Evolutionary conservation across 1,140 invertebrate genomes (phyloP), one percentile per base, ranked within the genome.

Genomic region (Carposina sasakii): DNA sequence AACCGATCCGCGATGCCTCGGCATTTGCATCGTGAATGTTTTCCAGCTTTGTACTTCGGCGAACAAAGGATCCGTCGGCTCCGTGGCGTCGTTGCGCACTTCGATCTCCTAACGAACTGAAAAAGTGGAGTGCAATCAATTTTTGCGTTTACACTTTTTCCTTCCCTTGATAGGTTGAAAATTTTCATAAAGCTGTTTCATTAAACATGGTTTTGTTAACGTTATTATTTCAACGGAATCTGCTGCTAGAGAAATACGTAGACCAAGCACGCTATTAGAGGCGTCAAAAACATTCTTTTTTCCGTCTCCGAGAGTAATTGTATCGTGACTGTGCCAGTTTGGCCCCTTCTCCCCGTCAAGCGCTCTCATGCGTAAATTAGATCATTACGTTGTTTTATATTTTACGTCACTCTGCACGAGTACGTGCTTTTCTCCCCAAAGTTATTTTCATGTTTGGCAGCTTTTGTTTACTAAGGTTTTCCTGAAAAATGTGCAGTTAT

Each of bases 221-320:
- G 36, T 2, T 13, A 33, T n/a, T 13, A 10, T 13, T 33, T 3
- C 8, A 3, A 13, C 9, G 31, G 31, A 13, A 28, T 28, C 12
- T 28, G 24, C n/a, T n/a, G n/a, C n/a, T n/a, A n/a, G n/a, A n/a
- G 24, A 12, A 28, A 28, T 33, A n/a, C 15, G 5, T 13, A 33
- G 3, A n/a, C 15, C 15, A 4, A n/a, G 31, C 5, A 8, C 3
- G 15, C 4, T 3, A 33, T 33, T 33, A 33, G 31, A 33, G 15
- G 31, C 31, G 66, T 70, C 62, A 67, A 64, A 54, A 63, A 56
- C 63, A 74, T 45, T 49, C 44, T 46, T 33, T 48, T 36, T 36
- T 36, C 52, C 41, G 63, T 67, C 55, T 55, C 57, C 57, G 57
- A 59, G 64, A 63, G 63, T 74, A 69, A 72, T 74, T 72, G 67